Evolutionary conservation across 2,797 vertebrate species (phyloP), one percentile per base, ranked within the genome.

Genomic region (Leptatherina wallacei): DNA sequence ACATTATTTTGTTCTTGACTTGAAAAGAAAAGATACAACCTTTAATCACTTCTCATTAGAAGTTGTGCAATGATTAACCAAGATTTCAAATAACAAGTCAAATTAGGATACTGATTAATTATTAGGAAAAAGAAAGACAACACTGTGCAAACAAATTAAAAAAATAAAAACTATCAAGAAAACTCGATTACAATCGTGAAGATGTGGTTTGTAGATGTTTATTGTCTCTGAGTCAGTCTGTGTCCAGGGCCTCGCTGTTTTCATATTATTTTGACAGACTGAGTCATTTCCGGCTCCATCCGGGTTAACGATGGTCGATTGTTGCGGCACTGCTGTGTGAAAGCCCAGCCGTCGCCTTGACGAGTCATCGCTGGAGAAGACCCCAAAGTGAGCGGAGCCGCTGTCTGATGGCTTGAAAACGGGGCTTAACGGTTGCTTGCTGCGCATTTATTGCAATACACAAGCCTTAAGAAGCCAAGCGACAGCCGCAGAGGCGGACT

Each of bases 341-440:
- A 76, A 81, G 72, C 73, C 1, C 54, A 49, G 47, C 63, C 38
- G 78, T 81, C 73, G 70, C 77, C 78, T 78, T 83, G 90, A 88
- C 89, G 84, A 92, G 89, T 92, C 91, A 92, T 92, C 91, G 84
- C 81, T 42, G 38, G 76, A 82, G 81, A 73, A 14, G 83, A 87
- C 71, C 71, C n/a, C 83, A 36, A 71, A 87, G 85, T 73, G 29
- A 72, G 61, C 75, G 35, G 70, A 78, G 65, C 73, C 70, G 81
- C 74, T 5, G 79, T 64, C 74, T 22, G 71, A 47, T 69, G 84
- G 85, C 76, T 57, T 65, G 24, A 74, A 76, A 71, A 68, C 71
- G 5, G 51, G 65, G 69, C 62, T 59, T 32, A 71, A 69, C 81
- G 24, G 82, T 38, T 85, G 60, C 60, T 18, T 70, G 55, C 81